Percentiles rank a stretch among this genome's conserved stretches.
These are phyloP conservation scores for Cercopithecus mona DNA, from an alignment of 2,113 vertebrate genomes.

Conservation along the genomic window DNA sequence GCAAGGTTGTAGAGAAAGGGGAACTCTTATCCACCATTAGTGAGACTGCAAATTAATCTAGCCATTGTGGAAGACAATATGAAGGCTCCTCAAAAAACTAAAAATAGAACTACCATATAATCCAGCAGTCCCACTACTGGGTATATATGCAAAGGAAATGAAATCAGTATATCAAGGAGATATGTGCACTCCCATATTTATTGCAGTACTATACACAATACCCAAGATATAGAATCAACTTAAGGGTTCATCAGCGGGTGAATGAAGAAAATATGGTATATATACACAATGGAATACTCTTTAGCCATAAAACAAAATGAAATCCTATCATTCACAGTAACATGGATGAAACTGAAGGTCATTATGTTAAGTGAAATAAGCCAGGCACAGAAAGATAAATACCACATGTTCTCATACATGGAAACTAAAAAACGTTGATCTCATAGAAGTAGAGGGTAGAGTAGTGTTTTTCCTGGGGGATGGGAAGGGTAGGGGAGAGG, in stretches of 20 bases:
- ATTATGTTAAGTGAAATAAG: neutral
- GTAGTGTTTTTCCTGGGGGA: neutral
- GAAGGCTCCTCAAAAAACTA: no score
- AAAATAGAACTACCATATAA: no score
- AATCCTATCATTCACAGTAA: neutral
- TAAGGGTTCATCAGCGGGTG: neutral
- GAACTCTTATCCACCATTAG: neutral
- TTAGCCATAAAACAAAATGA: neutral
- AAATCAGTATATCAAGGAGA: neutral
- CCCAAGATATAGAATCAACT: neutral
- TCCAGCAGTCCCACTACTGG: no score
- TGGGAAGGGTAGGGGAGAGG: neutral
- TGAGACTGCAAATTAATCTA: no score
- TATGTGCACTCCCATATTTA: neutral
- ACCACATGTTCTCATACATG: neutral
- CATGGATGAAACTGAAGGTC: neutral
- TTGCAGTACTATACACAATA: neutral
- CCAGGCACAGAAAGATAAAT: neutral
- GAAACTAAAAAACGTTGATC: neutral
- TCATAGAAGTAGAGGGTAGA: neutral
- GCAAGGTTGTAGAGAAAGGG: neutral
- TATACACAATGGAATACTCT: neutral
- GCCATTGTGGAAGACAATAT: no score
- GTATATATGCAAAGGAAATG: neutral
- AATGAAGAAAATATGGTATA: neutral